Evolutionary conservation across 2,888 invertebrate species (phyloP).

Genomic region (Nematopogon swammerdamellus): DNA sequence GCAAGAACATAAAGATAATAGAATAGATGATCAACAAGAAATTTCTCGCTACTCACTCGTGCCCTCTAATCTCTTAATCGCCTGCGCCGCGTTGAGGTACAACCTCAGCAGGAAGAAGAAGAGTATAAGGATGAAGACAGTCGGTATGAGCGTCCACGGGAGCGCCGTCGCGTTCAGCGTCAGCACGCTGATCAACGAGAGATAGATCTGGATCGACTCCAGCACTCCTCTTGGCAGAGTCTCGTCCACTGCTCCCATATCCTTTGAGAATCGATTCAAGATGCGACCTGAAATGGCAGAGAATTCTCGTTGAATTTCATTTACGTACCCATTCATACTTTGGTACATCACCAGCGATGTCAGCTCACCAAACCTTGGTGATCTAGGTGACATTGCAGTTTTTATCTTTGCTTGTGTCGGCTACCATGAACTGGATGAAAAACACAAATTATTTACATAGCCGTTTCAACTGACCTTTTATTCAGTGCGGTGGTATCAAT

Average conservation of each 20-base stretch:
- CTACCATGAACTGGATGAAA: too few species aligned
- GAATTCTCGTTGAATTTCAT: too few species aligned
- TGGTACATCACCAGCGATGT: too few species aligned
- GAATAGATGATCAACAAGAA: too few species aligned
- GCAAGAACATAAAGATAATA: too few species aligned
- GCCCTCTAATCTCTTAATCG: constrained; percentile 70
- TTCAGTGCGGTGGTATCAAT: too few species aligned
- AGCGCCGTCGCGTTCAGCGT: constrained; percentile 37
- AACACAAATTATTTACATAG: too few species aligned
- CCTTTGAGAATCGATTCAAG: constrained; percentile 79
- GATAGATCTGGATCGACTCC: constrained; percentile 58
- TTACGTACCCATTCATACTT: too few species aligned
- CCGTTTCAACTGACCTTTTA: too few species aligned
- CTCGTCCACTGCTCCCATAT: constrained; percentile 77
- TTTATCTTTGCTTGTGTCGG: too few species aligned
- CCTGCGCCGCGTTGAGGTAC: constrained; percentile 71
- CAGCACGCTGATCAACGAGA: constrained; percentile 31
- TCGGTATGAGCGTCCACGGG: constrained; percentile 41
- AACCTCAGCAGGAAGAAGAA: constrained; percentile 63
- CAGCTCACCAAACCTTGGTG: too few species aligned
- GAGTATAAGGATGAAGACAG: constrained; percentile 35
- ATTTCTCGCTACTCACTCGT: constrained; percentile 65
- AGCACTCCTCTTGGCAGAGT: constrained; percentile 63
- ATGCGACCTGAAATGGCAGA: constrained; percentile 47
- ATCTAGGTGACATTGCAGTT: too few species aligned